phyloP scores from a whole-genome alignment of 2,888 invertebrate genomes.

The Galerucella pusilla region DNA sequence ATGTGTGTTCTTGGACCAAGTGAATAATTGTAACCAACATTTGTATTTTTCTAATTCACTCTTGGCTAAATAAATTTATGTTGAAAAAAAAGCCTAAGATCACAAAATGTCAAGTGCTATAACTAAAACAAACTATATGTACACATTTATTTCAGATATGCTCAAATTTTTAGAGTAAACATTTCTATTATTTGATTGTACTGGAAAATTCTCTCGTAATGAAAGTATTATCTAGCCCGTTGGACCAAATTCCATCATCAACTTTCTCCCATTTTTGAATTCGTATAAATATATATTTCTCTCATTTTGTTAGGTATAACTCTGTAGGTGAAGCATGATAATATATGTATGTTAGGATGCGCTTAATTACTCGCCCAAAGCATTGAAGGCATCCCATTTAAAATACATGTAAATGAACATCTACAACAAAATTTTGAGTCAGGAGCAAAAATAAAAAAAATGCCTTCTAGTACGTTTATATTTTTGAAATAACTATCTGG shows the following conservation, averaged over 20 bases:
- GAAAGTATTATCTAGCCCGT: neutral
- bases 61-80: no score
- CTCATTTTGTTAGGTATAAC: neutral
- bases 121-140: neutral
- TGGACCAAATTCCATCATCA: neutral
- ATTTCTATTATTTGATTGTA: neutral
- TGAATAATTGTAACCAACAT: no score
- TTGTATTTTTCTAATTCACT: no score
- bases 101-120: no score
- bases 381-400: no score
- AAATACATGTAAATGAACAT: no score
- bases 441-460: no score
- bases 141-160: neutral
- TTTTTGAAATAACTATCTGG: no score
- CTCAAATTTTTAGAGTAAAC: neutral
- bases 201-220: neutral
- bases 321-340: neutral
- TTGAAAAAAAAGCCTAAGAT: no score
- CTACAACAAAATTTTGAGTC: no score
- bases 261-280: neutral
- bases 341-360: neutral
- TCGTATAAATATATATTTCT: neutral
- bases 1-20: no score
- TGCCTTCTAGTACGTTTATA: no score
- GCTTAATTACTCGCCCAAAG: neutral